Base-by-base conservation (phyloP, 2,797 vertebrate species). In the Alcedo atthis region DNA sequence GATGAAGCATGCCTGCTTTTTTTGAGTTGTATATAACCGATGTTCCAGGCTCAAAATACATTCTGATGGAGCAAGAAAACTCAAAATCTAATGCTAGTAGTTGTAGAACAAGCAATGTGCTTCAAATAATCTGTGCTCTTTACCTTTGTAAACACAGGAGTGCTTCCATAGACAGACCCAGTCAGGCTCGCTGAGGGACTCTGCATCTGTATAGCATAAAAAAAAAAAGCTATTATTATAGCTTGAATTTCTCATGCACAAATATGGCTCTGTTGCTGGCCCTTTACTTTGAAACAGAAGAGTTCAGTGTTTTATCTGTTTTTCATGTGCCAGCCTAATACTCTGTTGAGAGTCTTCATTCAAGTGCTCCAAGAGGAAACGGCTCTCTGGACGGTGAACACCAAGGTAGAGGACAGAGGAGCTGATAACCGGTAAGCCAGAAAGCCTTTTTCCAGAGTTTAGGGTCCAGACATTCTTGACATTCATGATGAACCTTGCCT, bases 91-190 rank as follows among this genome's bases (percentile, higher is more conserved):
- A 6, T 11, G 24, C 19, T 26, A 24, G 45, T 15, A 64, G 63
- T 16, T 86, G 51, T 59, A 94, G 78, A 66, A 40, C 6, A 7
- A 61, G 49, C 33, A 12, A 1, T 25, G 28, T 26, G 11, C 0
- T n/a, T 48, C 61, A 49, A 66, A 22, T 25, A 40, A 5, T 3
- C 30, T 30, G 15, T 35, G 73, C 46, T 82, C 66, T 71, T 96
- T 98, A 99, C 98, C 98, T 99, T 99, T 46, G 98, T 98, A 91
- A 99, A 98, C 33, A 98, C 95, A 25, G 98, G 98, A 6, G 98
- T 96, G 73, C 94, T 97, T 92, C 97, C 98, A 7, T 91, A 96
- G 64, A 90, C 97, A 77, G 97, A 96, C 79, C 97, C 96, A 7
- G 92, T 93, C 94, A 98, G 97, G 61, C 87, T 97, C 70, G 93